Evolutionary conservation across 2,797 vertebrate species (phyloP).

Genomic region (Peromyscus melanophrys): DNA sequence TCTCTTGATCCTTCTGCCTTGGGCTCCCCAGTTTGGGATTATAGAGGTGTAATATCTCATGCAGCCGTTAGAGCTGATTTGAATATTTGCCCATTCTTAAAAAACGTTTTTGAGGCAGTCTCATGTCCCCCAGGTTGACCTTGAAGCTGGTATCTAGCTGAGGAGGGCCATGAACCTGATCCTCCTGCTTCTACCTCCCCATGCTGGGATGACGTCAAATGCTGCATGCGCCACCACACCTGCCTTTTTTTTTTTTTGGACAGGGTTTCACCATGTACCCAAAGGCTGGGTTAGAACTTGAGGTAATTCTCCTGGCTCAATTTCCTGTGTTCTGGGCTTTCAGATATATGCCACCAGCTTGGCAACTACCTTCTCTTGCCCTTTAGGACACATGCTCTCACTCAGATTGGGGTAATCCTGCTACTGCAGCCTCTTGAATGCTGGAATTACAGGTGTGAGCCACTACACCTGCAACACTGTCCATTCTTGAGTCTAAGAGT

Average conservation of each 20-base stretch:
- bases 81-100: neutral
- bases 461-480: neutral
- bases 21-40: neutral
- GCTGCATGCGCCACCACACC: fast-evolving
- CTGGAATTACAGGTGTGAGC: neutral
- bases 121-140: neutral
- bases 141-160: neutral
- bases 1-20: neutral
- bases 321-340: no score
- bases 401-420: neutral
- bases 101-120: neutral
- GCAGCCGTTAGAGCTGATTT: neutral
- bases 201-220: neutral
- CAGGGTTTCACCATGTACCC: neutral
- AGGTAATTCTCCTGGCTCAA: neutral
- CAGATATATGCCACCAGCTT: neutral
- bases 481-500: conserved; percentile 33
- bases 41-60: neutral
- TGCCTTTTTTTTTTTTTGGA: neutral
- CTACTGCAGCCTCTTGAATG: neutral
- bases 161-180: neutral
- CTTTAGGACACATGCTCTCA: neutral
- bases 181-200: neutral
- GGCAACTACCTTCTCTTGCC: neutral
- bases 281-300: neutral